Conservation (phyloP, 2,113 vertebrate genomes). For the Castor canadensis region DNA sequence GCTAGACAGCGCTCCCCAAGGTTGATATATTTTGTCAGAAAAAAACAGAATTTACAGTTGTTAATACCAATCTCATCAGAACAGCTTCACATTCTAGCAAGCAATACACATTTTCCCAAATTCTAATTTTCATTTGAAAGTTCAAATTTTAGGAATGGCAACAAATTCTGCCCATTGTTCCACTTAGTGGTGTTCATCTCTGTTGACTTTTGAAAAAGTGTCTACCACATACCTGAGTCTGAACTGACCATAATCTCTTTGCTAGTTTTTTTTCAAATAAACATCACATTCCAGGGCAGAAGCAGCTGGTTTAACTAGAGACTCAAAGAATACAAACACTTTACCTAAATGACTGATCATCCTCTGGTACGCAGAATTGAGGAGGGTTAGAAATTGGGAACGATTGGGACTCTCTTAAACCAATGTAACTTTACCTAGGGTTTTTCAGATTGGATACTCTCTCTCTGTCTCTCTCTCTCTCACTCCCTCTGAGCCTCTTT, state of each 20-base stretch:
- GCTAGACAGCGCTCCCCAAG: background rate
- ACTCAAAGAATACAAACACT: background rate
- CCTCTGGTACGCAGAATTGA: too few species aligned
- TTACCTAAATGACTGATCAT: background rate
- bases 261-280: background rate
- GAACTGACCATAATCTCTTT: background rate
- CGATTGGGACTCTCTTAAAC: too few species aligned
- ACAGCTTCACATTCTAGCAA: background rate
- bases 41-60: background rate
- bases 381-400: too few species aligned
- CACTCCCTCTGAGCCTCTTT: too few species aligned
- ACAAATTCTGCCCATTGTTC: background rate
- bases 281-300: background rate
- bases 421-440: too few species aligned
- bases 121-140: constrained; percentile 24
- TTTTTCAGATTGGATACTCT: too few species aligned
- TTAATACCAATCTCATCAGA: background rate
- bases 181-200: background rate
- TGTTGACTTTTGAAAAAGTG: background rate
- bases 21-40: background rate
- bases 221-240: background rate
- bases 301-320: background rate
- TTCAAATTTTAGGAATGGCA: background rate
- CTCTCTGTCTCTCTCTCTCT: too few species aligned
- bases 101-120: background rate